Evolutionary conservation across 23 tunicate species (phyloP), one percentile per base, ranked within the genome.

Genomic region (Styela clava): DNA sequence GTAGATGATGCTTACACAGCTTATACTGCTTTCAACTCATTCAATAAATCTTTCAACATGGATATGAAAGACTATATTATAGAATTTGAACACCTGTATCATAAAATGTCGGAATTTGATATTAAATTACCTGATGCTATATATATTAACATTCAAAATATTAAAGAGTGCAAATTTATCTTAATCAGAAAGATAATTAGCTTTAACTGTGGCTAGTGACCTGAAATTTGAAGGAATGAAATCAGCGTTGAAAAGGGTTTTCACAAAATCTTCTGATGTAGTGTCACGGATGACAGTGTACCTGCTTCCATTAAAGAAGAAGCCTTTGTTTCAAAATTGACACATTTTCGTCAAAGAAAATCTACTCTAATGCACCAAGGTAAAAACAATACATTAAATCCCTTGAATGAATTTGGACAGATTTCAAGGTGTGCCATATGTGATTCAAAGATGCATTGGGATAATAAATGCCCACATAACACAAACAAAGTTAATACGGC

Each of bases 1-100:
- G 77, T 69, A 29, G 85, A 82, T 33, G 85, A 82, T 68, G 85
- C 85, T 24, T 82, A 82, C 36, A 16, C 33, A 68, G 77, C 78
- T 1, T 82, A 69, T 36, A 37, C 33, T 23, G 25, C 69, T 21
- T 82, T 82, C 69, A 69, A 35, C 3, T 68, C 35, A 16, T 82
- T 82, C 33, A 67, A 18, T 21, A 69, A 69, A 34, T 30, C 20
- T 18, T 61, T n/a, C 21, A 64, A 63, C 27, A 68, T 81, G 74
- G 33, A 74, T 2, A 81, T 81, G 74, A 67, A 67, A 12, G 84
- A 68, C 24, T 69, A 82, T 27, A 69, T 82, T 29, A 22, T 81
- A 18, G 84, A 81, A 32, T 81, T 67, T 72, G 78, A 65, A 65
- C 69, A 81, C 34, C 68, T 81, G 3, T 28, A 67, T 32, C 61